Base-by-base conservation (phyloP, 2,797 vertebrate genomes). In the Enteromius mattozi region DNA sequence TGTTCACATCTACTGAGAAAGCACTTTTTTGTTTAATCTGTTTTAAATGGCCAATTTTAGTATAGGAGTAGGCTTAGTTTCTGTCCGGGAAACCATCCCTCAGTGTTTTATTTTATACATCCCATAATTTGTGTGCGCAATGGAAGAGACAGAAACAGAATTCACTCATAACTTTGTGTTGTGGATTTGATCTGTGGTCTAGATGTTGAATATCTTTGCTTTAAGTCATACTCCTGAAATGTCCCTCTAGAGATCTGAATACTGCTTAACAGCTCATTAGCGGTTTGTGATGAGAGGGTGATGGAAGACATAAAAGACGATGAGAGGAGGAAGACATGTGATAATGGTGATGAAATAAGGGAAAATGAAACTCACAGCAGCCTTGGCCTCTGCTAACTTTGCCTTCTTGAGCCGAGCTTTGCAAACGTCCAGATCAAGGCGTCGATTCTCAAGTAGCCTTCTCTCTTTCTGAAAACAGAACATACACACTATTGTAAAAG, bases 341-440 rank as follows among this genome's bases (percentile, higher is more conserved):
- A 75, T 13, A 7, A 35, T 14, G 47, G 37, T 54, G 7, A 21
- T 76, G 9, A 81, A 5, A 30, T n/a, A 78, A 63, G 19, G 12
- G 2, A 68, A 6, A 66, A n/a, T 56, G 61, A 30, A 27, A 78
- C 93, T 96, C 94, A 99, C 98, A 90, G 97, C 95, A 84, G 97
- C 97, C 92, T 98, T 99, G 61, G 97, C 97, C 88, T 99, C 98
- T 0, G 98, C 97, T 3, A 94, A 94, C 91, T 98, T 99, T 74
- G 98, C 97, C 85, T 99, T 99, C 93, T 97, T 99, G 91, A 99
- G 30, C 2, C 98, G 93, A 0, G 98, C 97, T 91, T 99, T 99
- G 94, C 96, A 97, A 90, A 97, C 96, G 1, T 99, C 98, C 49
- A 99, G 92, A 80, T 99, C 98, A 78, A 99, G 94, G 0, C 98